A percentile compares a stretch with the other conserved stretches of the same genome.
phyloP scores from a whole-genome alignment of 53 echinoderm and acorn worm species.

The Echinarachnius parma region DNA sequence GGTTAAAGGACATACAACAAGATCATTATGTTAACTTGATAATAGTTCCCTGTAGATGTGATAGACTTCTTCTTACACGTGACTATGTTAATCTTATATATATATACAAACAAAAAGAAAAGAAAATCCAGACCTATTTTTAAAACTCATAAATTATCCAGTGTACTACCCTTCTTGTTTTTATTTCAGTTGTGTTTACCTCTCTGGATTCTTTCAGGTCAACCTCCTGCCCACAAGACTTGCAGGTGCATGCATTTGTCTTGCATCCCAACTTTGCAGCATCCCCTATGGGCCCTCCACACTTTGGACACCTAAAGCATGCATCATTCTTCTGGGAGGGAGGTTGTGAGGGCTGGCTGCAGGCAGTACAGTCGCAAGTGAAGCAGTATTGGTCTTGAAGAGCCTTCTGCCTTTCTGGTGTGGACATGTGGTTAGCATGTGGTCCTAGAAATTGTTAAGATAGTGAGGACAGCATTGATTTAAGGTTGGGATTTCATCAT shows the following conservation, averaged over 20 bases:
- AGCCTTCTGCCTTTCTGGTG: slow-evolving; percentile 51
- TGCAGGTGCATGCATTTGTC: neutral
- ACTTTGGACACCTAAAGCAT: slow-evolving; percentile 43
- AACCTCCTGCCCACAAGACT: neutral
- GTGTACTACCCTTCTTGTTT: too few relatives aligned
- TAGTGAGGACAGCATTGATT: too few relatives aligned
- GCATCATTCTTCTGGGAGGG: neutral
- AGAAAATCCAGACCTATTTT: too few relatives aligned
- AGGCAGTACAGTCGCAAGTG: slow-evolving; percentile 68
- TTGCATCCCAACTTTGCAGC: neutral
- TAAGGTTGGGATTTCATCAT: too few relatives aligned
- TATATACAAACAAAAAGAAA: too few relatives aligned
- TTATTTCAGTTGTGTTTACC: too few relatives aligned
- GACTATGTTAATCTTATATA: too few relatives aligned
- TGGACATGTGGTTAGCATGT: slow-evolving; percentile 76
- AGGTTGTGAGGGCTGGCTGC: slow-evolving; percentile 9
- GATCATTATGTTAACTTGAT: too few relatives aligned
- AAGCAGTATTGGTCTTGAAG: slow-evolving; percentile 85
- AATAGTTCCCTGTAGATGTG: too few relatives aligned
- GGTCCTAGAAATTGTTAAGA: slow-evolving; percentile 65
- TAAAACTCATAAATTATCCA: too few relatives aligned
- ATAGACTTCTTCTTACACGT: too few relatives aligned
- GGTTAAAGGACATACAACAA: too few relatives aligned
- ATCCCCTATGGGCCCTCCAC: slow-evolving; percentile 6
- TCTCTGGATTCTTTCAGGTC: neutral